phyloP scores from a whole-genome alignment of 2,797 vertebrate genomes.

The Poeciliopsis presidionis region DNA sequence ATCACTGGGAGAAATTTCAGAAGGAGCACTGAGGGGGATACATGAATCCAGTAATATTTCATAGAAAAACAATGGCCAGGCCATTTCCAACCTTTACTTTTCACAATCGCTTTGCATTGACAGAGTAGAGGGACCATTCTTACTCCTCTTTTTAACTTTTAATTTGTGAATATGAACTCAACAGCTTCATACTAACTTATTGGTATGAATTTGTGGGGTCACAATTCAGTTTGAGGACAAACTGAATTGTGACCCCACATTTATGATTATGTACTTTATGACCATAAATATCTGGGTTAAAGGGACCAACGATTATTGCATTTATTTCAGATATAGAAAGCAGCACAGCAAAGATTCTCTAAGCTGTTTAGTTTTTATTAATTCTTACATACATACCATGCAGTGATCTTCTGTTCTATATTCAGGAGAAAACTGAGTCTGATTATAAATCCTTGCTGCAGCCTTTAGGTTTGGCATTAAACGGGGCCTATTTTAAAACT shows the following conservation, averaged over 20 bases:
- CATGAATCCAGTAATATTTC: no score
- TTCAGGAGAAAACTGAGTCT: not conserved
- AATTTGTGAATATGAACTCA: not conserved
- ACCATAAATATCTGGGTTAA: not conserved
- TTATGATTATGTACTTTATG: not conserved
- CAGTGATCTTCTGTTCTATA: not conserved
- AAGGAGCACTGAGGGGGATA: no score
- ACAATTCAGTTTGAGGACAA: no score
- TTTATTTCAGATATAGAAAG: not conserved
- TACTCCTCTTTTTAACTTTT: not conserved
- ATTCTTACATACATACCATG: no score
- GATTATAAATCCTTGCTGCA: constrained; percentile 1
- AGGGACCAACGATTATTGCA: no score
- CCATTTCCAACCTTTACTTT: not conserved
- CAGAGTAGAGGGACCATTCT: not conserved
- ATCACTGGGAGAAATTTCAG: no score
- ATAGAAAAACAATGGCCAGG: no score
- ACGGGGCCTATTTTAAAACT: constrained; percentile 44
- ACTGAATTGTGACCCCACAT: not conserved
- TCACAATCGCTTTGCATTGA: not conserved
- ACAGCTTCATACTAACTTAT: not conserved
- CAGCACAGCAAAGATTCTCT: not conserved
- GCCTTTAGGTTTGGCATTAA: constrained; percentile 37
- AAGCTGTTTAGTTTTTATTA: no score
- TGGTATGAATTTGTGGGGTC: not conserved